Evolutionary conservation across 2,888 invertebrate genomes (phyloP).

Genomic region (Sarcophaga carnaria): DNA sequence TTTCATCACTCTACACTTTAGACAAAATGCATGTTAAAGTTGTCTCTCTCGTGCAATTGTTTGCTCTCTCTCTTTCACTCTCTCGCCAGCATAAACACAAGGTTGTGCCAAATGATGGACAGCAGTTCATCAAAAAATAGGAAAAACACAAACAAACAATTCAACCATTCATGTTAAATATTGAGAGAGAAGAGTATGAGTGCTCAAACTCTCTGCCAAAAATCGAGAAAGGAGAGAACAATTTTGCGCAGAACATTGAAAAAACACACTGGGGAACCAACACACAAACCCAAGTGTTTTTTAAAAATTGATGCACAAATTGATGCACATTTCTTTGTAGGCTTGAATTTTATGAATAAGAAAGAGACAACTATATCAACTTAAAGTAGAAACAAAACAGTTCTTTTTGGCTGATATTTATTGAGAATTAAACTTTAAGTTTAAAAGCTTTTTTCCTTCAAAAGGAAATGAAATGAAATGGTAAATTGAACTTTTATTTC

Average conservation of each 20-base stretch:
- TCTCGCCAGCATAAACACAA: neutral
- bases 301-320: neutral
- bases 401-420: neutral
- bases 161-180: conserved; percentile 40
- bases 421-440: neutral
- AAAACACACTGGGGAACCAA: neutral
- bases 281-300: neutral
- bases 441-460: conserved; percentile 37
- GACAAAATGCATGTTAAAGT: conserved; percentile 39
- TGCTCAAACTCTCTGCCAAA: conserved; percentile 14
- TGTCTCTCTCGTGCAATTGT: conserved; percentile 48
- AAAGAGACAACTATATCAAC: conserved; percentile 49
- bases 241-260: neutral
- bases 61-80: conserved; percentile 62
- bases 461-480: neutral
- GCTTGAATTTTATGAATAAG: neutral
- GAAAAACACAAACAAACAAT: conserved; percentile 54
- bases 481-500: neutral
- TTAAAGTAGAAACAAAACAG: neutral
- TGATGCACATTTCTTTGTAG: conserved; percentile 1
- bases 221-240: neutral
- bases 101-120: conserved; percentile 76
- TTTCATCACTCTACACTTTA: conserved; percentile 61
- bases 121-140: conserved; percentile 79
- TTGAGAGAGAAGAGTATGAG: neutral